phyloP scores from a whole-genome alignment of 2,113 vertebrate genomes.

The Eclectus roratus region DNA sequence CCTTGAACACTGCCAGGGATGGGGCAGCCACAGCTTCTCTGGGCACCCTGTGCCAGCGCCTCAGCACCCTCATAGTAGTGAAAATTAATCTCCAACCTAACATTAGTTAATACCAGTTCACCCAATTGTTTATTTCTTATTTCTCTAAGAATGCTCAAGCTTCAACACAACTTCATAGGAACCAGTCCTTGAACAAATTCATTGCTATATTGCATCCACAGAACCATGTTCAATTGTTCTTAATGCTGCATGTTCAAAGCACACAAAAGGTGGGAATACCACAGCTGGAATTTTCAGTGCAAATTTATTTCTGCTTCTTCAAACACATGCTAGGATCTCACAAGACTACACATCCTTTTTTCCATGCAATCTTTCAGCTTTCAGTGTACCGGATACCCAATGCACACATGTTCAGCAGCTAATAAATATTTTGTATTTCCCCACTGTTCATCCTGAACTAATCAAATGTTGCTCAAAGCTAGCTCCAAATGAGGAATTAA shows the following conservation, averaged over 20 bases:
- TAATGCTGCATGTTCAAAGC: background rate
- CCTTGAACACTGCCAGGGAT: background rate
- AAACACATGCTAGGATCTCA: background rate
- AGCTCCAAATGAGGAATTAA: conserved; percentile 43
- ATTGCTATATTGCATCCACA: background rate
- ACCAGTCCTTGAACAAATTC: background rate
- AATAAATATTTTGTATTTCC: conserved; percentile 19
- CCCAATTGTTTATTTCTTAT: background rate
- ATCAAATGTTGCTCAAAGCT: conserved; percentile 24
- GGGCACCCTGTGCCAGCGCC: background rate
- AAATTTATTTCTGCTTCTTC: background rate
- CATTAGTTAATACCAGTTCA: background rate
- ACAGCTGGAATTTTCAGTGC: background rate
- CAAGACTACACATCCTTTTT: background rate
- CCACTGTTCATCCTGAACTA: background rate
- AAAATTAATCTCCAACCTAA: background rate
- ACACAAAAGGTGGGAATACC: background rate
- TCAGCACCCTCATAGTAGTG: background rate
- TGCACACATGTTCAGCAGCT: background rate
- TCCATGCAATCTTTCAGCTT: background rate
- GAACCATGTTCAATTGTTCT: background rate
- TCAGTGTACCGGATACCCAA: background rate
- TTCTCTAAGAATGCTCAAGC: background rate
- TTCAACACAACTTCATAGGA: background rate
- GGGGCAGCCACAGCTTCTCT: background rate